These are phyloP conservation scores for Emydoidea blandingii DNA, from an alignment of 2,797 vertebrate species.

Conservation along the genomic window DNA sequence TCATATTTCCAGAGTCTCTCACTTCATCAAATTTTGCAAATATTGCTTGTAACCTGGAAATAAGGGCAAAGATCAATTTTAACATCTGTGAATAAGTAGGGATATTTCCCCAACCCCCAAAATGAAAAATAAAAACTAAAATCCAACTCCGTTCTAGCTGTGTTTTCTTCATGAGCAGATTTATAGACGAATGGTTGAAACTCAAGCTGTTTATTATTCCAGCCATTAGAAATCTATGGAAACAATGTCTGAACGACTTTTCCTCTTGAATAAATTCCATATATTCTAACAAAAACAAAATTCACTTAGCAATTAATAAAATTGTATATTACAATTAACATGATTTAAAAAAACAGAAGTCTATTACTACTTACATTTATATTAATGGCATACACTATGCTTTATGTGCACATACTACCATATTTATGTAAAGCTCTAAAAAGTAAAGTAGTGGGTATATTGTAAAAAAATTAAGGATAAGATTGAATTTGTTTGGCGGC, in stretches of 20 bases:
- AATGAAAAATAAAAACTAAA: not conserved
- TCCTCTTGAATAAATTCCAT: not conserved
- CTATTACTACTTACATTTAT: not conserved
- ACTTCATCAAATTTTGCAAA: conserved; percentile 97
- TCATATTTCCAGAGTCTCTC: conserved; percentile 93
- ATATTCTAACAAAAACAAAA: not conserved
- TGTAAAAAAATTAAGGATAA: not conserved
- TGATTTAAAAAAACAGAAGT: not conserved
- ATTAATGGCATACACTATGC: not conserved
- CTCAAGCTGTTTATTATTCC: not conserved
- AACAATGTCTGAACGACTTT: not conserved
- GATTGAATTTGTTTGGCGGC: not conserved
- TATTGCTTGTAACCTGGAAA: conserved; percentile 92
- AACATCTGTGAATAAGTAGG: not conserved
- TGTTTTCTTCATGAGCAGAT: not conserved
- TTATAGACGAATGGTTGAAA: not conserved
- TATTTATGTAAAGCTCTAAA: not conserved
- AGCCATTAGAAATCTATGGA: not conserved
- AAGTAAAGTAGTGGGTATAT: not conserved
- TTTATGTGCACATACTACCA: not conserved
- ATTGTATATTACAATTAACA: not conserved
- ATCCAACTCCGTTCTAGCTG: not conserved
- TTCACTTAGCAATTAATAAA: not conserved
- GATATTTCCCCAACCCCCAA: not conserved
- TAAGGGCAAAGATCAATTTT: conserved; percentile 53